phyloP scores from a whole-genome alignment of 2,797 vertebrate species.

The Halcyon smyrnensis region DNA sequence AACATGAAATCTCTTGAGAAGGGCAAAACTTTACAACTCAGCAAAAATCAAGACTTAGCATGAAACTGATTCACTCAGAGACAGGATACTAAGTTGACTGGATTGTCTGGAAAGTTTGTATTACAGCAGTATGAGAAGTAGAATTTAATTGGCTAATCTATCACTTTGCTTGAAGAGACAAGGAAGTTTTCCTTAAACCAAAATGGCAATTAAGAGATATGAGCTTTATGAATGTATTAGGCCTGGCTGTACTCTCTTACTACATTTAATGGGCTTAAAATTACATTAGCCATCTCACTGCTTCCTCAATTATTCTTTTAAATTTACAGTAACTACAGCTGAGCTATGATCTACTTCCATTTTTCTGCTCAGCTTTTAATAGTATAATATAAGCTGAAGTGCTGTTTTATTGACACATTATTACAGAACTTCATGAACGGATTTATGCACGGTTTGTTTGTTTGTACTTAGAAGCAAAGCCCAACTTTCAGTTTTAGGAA shows the following conservation, averaged over 20 bases:
- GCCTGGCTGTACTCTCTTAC: background rate
- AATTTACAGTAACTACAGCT: conserved; percentile 17
- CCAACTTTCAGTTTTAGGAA: background rate
- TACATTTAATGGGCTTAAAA: conserved; percentile 50
- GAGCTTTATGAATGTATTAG: background rate
- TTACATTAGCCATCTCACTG: background rate
- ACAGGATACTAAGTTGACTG: background rate
- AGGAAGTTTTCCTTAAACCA: conserved; percentile 11
- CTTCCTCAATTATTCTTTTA: conserved; percentile 39
- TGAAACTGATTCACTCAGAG: background rate
- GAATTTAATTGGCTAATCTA: background rate
- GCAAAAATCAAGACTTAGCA: background rate
- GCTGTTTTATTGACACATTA: background rate
- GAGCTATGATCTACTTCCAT: background rate
- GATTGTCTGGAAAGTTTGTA: background rate
- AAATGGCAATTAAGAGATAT: background rate
- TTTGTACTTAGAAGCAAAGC: background rate
- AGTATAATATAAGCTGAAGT: background rate
- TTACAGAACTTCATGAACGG: background rate
- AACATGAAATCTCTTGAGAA: background rate
- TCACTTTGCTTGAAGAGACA: background rate
- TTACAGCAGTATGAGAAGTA: background rate
- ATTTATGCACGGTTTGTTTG: background rate
- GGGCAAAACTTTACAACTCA: background rate
- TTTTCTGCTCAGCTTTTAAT: conserved; percentile 15